Conservation (phyloP, 2,113 vertebrate genomes). For the Neogale vison region DNA sequence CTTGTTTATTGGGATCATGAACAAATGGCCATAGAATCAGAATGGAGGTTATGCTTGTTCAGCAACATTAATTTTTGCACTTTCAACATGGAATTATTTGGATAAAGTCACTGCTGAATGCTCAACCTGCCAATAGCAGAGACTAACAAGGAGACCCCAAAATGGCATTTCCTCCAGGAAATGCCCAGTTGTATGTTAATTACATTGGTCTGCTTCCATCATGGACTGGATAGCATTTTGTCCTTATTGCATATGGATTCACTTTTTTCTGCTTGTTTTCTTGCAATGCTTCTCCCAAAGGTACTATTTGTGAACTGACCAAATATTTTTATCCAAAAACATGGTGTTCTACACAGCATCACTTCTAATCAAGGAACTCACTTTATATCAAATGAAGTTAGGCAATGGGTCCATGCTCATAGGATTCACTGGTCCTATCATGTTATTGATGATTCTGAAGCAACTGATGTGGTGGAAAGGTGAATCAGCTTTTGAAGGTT, state of each 20-base stretch:
- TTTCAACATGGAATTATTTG: not conserved
- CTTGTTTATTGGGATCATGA: not conserved
- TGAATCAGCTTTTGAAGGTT: not conserved
- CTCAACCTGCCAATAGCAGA: not conserved
- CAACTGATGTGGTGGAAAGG: not conserved
- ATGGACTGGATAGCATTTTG: not conserved
- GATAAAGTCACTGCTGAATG: not conserved
- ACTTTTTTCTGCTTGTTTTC: conserved; percentile 5
- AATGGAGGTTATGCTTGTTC: not conserved
- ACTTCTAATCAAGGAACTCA: conserved; percentile 13
- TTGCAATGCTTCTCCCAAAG: not conserved
- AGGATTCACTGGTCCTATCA: not conserved
- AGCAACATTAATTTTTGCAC: not conserved
- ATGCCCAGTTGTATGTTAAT: not conserved
- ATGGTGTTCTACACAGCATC: not conserved
- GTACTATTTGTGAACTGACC: not conserved
- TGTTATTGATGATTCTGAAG: not conserved
- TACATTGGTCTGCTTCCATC: not conserved
- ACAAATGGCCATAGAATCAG: not conserved
- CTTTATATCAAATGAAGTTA: not conserved
- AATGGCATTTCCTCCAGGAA: not conserved
- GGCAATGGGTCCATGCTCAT: not conserved
- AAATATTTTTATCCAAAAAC: not conserved
- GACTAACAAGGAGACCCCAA: not conserved
- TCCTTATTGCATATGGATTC: not conserved